Conservation (phyloP, 1,140 invertebrate genomes). For the Holcopasites calliopsidis region DNA sequence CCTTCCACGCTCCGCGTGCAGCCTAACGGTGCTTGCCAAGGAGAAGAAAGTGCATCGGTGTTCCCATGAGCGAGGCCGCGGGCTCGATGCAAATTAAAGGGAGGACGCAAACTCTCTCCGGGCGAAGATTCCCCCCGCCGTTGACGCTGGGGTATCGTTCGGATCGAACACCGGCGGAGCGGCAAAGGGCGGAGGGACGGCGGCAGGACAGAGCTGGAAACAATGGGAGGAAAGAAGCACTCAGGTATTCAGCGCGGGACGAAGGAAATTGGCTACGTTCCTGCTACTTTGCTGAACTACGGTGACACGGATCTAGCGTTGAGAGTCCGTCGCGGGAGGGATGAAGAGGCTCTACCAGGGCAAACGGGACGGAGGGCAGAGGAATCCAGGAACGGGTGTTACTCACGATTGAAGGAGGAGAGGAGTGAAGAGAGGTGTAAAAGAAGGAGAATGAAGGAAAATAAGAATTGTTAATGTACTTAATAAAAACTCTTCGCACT, state of each 20-base stretch:
- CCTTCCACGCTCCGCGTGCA: not conserved
- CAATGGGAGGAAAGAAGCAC: conserved; percentile 22
- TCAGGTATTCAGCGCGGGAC: conserved; percentile 22
- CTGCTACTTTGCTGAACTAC: conserved; percentile 30
- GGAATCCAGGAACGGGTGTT: too few species aligned
- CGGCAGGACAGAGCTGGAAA: not conserved
- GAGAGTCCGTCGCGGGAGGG: conserved; percentile 1
- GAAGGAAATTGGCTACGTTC: conserved; percentile 46
- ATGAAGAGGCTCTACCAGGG: not conserved
- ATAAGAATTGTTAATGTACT: too few species aligned
- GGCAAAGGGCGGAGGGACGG: not conserved
- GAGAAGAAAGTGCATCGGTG: not conserved
- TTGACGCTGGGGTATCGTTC: conserved; percentile 17
- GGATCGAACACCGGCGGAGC: conserved; percentile 8
- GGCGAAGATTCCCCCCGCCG: not conserved
- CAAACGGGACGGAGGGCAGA: not conserved
- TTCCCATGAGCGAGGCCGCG: not conserved
- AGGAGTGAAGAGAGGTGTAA: too few species aligned
- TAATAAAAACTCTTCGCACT: too few species aligned
- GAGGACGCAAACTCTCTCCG: not conserved
- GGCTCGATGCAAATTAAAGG: conserved; percentile 8
- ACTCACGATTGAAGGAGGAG: too few species aligned
- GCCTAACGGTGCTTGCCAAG: not conserved
- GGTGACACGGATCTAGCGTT: conserved; percentile 15
- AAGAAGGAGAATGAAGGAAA: too few species aligned